Percentiles rank a stretch among this genome's conserved stretches.
phyloP scores from a whole-genome alignment of 2,888 invertebrate genomes.

The Dexiosoma caninum region DNA sequence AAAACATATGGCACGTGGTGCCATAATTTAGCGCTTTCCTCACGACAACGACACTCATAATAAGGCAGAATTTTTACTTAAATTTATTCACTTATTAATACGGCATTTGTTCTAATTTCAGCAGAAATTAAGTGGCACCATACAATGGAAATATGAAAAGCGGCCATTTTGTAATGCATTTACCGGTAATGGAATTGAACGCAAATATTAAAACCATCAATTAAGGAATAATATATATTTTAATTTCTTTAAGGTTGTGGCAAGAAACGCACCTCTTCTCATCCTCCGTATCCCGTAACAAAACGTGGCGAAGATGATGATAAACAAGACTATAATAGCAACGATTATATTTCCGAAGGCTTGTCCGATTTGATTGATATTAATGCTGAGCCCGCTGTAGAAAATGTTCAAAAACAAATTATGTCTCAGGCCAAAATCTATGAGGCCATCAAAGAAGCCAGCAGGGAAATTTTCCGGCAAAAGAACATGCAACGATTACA shows the following conservation, averaged over 20 bases:
- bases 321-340: constrained; percentile 76
- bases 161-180: constrained; percentile 94
- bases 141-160: constrained; percentile 81
- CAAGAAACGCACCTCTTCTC: constrained; percentile 81
- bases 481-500: constrained; percentile 78
- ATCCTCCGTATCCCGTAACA: constrained; percentile 71
- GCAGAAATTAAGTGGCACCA: constrained; percentile 74
- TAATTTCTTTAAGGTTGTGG: constrained; percentile 82
- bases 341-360: constrained; percentile 80
- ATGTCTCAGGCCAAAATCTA: constrained; percentile 85
- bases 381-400: constrained; percentile 81
- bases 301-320: constrained; percentile 77
- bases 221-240: neutral
- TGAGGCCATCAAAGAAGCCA: constrained; percentile 89
- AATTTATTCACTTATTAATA: neutral
- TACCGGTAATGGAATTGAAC: constrained; percentile 80
- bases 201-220: neutral
- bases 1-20: no score
- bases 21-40: no score
- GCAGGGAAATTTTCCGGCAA: constrained; percentile 83
- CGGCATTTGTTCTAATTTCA: constrained; percentile 48
- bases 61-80: no score
- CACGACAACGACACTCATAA: no score
- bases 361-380: constrained; percentile 83
- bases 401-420: constrained; percentile 87